Percentiles rank a stretch among this genome's conserved stretches.
Evolutionary conservation across 2,888 invertebrate species (phyloP).

Genomic region (Calliopum simillimum): DNA sequence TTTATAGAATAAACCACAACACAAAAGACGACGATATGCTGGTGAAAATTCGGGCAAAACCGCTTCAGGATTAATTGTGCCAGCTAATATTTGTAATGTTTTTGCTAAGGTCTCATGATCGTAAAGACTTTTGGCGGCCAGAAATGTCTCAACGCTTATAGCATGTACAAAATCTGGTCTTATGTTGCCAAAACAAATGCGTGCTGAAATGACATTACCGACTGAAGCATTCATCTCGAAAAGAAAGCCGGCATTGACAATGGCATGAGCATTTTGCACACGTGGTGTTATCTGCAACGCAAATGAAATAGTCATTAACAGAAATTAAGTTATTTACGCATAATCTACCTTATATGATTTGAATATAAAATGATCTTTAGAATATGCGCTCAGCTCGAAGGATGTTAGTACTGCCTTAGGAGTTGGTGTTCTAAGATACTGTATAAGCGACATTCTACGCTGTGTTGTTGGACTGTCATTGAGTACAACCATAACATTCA

Average conservation of each 20-base stretch:
- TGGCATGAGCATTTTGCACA: constrained; percentile 79
- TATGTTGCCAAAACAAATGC: constrained; percentile 75
- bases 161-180: constrained; percentile 70
- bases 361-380: not conserved
- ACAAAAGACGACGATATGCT: constrained; percentile 75
- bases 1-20: constrained; percentile 81
- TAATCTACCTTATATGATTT: not conserved
- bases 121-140: constrained; percentile 67
- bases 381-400: not conserved
- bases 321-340: not conserved
- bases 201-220: constrained; percentile 62
- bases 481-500: constrained; percentile 62
- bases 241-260: constrained; percentile 78
- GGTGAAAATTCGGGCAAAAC: constrained; percentile 75
- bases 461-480: constrained; percentile 65
- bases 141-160: constrained; percentile 68
- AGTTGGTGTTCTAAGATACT: not conserved
- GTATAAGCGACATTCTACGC: not conserved
- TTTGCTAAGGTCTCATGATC: constrained; percentile 67
- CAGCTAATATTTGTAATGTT: constrained; percentile 6
- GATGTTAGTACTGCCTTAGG: not conserved
- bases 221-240: constrained; percentile 69
- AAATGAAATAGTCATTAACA: not conserved
- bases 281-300: constrained; percentile 73
- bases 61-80: constrained; percentile 72